Percentiles rank a stretch among this genome's conserved stretches.
phyloP scores from a whole-genome alignment of 2,888 invertebrate species.

The Stenolophus ochropezus region DNA sequence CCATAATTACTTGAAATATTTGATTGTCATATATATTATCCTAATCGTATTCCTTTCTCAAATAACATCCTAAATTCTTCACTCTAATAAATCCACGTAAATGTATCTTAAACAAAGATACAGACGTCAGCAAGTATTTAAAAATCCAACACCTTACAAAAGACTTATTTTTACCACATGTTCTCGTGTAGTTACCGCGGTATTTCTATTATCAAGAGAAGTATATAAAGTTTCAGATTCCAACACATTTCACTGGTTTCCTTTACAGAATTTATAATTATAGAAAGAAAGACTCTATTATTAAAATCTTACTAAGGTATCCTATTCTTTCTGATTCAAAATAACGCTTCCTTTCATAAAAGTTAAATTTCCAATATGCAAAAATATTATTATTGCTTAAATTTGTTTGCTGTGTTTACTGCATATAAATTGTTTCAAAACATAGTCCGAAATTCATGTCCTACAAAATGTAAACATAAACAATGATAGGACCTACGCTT shows the following conservation, averaged over 20 bases:
- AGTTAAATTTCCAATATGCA: background rate
- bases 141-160: background rate
- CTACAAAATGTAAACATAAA: background rate
- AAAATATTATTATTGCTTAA: too few relatives aligned
- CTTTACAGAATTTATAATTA: background rate
- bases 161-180: background rate
- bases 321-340: too few relatives aligned
- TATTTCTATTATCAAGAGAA: background rate
- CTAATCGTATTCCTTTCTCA: background rate
- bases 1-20: background rate
- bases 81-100: background rate
- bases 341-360: too few relatives aligned
- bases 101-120: background rate
- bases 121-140: background rate
- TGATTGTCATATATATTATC: background rate
- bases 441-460: background rate
- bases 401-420: background rate
- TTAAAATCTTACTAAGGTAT: background rate
- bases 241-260: background rate
- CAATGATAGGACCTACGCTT: background rate
- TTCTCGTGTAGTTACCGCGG: background rate
- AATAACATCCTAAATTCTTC: background rate
- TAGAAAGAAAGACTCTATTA: background rate
- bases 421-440: background rate
- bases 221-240: background rate